A percentile compares a stretch with the other conserved stretches of the same genome.
Conservation (phyloP, 2,113 vertebrate species). For the Drymodes brunneopygia region DNA sequence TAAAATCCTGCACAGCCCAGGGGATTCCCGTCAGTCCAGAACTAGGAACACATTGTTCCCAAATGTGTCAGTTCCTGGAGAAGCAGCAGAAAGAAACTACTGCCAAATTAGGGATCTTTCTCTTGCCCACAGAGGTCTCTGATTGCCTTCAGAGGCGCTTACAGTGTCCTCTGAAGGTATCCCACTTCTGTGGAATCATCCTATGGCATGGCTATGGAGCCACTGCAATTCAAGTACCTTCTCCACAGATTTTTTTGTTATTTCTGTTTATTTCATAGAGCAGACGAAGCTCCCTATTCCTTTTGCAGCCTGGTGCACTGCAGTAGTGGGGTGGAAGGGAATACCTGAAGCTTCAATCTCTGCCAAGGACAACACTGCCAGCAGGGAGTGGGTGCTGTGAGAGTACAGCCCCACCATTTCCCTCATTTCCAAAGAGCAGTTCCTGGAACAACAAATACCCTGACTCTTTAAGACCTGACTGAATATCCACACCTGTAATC, state of each 20-base stretch:
- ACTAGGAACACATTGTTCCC: neutral
- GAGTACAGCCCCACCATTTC: neutral
- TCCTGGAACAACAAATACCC: neutral
- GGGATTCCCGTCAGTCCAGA: neutral
- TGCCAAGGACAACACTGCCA: neutral
- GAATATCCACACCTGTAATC: neutral
- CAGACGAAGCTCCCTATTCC: neutral
- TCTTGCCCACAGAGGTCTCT: neutral
- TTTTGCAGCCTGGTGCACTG: neutral
- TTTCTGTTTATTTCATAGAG: neutral
- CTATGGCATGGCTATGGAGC: neutral
- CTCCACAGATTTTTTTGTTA: neutral
- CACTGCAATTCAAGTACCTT: neutral
- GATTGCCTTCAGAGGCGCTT: neutral
- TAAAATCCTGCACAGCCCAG: neutral
- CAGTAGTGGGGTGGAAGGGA: neutral
- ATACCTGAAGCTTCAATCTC: neutral
- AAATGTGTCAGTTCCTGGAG: neutral
- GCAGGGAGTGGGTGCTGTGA: rapidly evolving
- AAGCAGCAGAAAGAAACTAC: neutral
- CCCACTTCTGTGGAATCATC: neutral
- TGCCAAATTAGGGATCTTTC: neutral
- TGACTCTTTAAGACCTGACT: neutral
- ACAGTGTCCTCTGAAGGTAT: neutral
- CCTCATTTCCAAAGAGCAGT: neutral